Evolutionary conservation across 1,140 invertebrate genomes (phyloP).

Genomic region (Amyelois transitella): DNA sequence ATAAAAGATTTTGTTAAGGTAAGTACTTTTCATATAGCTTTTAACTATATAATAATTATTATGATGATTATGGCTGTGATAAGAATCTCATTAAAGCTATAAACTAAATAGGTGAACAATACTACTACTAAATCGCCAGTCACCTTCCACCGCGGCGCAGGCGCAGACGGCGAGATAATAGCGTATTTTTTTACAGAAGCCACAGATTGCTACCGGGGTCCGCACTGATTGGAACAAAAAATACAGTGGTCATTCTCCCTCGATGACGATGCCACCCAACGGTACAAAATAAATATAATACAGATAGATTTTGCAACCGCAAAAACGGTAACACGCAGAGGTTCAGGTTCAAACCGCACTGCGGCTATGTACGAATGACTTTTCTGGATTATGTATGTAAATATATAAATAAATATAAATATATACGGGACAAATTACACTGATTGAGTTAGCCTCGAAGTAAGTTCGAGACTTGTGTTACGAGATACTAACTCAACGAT

Average conservation of each 20-base stretch:
- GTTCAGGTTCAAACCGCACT: not conserved
- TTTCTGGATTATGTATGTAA: too few relatives aligned
- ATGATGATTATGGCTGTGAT: too few relatives aligned
- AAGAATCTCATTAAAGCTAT: slow-evolving; percentile 3
- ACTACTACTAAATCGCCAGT: slow-evolving; percentile 40
- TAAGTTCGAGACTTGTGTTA: too few relatives aligned
- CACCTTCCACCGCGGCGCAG: slow-evolving; percentile 27
- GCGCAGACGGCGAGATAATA: slow-evolving; percentile 29
- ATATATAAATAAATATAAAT: too few relatives aligned
- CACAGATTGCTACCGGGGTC: slow-evolving; percentile 42
- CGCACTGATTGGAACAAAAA: slow-evolving; percentile 44
- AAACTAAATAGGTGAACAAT: slow-evolving; percentile 14
- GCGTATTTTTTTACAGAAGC: slow-evolving; percentile 39
- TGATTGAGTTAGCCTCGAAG: too few relatives aligned
- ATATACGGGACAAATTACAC: too few relatives aligned
- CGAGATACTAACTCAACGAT: too few relatives aligned
- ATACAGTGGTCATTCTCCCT: slow-evolving; percentile 33
- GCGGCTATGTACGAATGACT: too few relatives aligned
- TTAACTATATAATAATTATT: not conserved
- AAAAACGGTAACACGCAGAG: slow-evolving; percentile 1
- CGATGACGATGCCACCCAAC: slow-evolving; percentile 23
- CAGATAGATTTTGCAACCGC: slow-evolving; percentile 17
- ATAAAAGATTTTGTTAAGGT: not conserved
- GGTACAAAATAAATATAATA: not conserved
- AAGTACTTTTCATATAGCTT: not conserved